phyloP scores from a whole-genome alignment of 1,140 invertebrate species.

The Bombus impatiens region DNA sequence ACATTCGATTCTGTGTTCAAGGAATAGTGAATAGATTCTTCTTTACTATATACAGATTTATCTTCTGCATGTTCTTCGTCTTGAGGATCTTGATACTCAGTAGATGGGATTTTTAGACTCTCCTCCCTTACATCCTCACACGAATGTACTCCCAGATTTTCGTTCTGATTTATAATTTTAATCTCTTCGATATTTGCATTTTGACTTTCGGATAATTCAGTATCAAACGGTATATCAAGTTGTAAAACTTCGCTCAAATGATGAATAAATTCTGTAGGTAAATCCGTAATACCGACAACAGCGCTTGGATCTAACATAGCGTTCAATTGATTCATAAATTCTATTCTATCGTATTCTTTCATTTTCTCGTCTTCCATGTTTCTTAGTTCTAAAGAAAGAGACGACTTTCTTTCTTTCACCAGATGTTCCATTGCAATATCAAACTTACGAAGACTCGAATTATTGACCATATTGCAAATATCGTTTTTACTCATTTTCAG shows the following conservation, averaged over 20 bases:
- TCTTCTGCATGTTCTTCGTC: neutral
- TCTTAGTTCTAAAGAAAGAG: constrained; percentile 74
- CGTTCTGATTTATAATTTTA: neutral
- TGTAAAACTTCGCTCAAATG: constrained; percentile 80
- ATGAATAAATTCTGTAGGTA: constrained; percentile 80
- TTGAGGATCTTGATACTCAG: neutral
- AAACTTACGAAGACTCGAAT: constrained; percentile 79
- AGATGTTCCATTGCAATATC: constrained; percentile 81
- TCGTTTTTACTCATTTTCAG: constrained; percentile 81
- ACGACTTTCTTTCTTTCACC: constrained; percentile 76
- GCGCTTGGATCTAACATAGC: constrained; percentile 79
- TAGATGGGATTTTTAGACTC: neutral
- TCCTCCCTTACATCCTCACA: constrained; percentile 1
- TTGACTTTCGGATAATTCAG: constrained; percentile 14
- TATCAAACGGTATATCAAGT: constrained; percentile 68
- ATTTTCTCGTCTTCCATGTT: constrained; percentile 77
- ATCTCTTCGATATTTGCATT: neutral
- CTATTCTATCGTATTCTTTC: constrained; percentile 75
- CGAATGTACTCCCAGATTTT: neutral
- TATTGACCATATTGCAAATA: constrained; percentile 80
- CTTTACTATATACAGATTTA: constrained; percentile 1
- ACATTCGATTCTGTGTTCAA: neutral
- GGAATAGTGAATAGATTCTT: neutral
- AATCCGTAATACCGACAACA: constrained; percentile 74
- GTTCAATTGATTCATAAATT: constrained; percentile 80